A percentile compares a stretch with the other conserved stretches of the same genome.
phyloP scores from a whole-genome alignment of 2,113 vertebrate species.

The Axis porcinus region DNA sequence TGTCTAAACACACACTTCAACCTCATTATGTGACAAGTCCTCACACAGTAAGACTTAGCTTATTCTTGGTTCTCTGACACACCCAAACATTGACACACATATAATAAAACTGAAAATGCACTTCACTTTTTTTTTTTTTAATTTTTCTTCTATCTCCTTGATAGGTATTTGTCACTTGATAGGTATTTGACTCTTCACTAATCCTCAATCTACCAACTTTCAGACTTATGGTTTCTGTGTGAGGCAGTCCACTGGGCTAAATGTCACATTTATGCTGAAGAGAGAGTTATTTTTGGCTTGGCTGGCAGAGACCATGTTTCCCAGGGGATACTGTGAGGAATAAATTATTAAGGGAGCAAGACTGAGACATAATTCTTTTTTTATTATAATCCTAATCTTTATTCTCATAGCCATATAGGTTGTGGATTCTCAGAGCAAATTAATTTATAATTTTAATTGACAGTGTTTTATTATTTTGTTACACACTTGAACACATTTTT shows the following conservation, averaged over 20 bases:
- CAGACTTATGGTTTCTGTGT: neutral
- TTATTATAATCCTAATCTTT: neutral
- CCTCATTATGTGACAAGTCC: neutral
- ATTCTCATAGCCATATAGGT: neutral
- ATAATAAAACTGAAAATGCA: neutral
- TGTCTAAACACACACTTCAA: neutral
- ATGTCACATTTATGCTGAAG: neutral
- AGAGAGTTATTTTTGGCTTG: neutral
- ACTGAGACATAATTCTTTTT: neutral
- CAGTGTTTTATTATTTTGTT: neutral
- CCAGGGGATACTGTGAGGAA: neutral
- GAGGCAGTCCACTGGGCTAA: neutral
- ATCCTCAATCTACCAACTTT: neutral
- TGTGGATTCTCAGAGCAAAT: neutral
- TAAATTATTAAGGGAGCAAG: rapidly evolving
- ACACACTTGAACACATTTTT: neutral
- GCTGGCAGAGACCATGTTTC: neutral
- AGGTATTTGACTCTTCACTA: neutral
- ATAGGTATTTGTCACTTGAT: neutral
- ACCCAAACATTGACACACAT: neutral
- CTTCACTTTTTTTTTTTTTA: neutral
- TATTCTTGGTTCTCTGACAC: neutral
- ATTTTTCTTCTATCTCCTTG: neutral
- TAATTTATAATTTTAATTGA: neutral
- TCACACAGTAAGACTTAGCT: neutral